A percentile compares a stretch with the other conserved stretches of the same genome.
These are phyloP conservation scores for Sebastes kiyomatsui DNA, from an alignment of 2,797 vertebrate species.

Conservation along the genomic window DNA sequence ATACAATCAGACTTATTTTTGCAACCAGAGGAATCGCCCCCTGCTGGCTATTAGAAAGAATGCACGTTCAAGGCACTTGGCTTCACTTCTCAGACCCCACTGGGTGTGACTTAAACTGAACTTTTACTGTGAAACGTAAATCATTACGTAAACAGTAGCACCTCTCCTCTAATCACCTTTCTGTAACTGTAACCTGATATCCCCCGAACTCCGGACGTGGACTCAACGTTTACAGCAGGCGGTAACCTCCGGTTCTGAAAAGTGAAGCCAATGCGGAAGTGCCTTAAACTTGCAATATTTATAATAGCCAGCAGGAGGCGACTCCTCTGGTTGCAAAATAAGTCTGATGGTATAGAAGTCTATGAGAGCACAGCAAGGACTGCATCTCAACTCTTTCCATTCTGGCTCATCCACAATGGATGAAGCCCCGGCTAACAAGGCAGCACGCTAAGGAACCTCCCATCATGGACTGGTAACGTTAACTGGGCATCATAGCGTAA, in stretches of 20 bases:
- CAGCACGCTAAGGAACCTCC: no score
- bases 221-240: not conserved
- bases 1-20: no score
- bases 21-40: not conserved
- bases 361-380: no score
- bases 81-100: not conserved
- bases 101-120: not conserved
- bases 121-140: not conserved
- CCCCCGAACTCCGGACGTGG: not conserved
- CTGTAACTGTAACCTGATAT: not conserved
- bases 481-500: not conserved
- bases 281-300: no score
- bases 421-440: fast-evolving
- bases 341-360: no score
- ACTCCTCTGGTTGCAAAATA: no score
- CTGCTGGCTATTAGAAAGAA: not conserved
- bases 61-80: not conserved
- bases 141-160: not conserved
- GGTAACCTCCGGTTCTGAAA: not conserved
- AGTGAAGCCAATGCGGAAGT: no score
- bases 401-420: no score
- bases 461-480: no score
- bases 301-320: fast-evolving
- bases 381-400: no score
- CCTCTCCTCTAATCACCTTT: not conserved